Evolutionary conservation across 1,140 invertebrate genomes (phyloP), one percentile per base, ranked within the genome.

Genomic region (Spodoptera frugiperda): DNA sequence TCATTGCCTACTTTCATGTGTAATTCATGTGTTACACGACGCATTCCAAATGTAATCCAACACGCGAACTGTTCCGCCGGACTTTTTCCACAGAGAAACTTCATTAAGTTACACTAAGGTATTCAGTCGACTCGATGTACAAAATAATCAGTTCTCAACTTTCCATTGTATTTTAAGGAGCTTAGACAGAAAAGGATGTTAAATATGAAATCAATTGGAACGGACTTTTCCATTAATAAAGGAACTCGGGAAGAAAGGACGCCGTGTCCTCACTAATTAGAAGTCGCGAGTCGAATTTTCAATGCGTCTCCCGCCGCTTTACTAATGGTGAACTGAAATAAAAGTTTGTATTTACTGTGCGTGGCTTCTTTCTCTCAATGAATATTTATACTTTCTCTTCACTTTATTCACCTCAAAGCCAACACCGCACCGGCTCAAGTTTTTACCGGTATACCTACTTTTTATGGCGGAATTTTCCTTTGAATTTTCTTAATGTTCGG

Each of bases 331-430:
- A 81, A 89, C 82, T 90, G 84, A 89, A 92, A 92, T 91, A 92
- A 93, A 93, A 92, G 90, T 92, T 93, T 93, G 89, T 92, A 91
- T 92, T 92, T 93, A 91, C 87, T 89, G 87, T 92, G 89, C 89
- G 89, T 92, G 84, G 85, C 83, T 82, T 88, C 85, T 85, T 87
- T 79, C 84, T 83, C 61, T 73, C 82, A 88, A 92, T 92, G 89
- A 93, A 93, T 93, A 91, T 93, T 92, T 92, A 93, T 92, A 87
- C 82, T 84, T 86, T 86, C 78, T 82, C 81, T 91, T 84, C 81
- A 84, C 87, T 81, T 89, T 91, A 87, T 89, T 91, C 86, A 91
- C 85, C 89, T 89, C 85, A 86, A 86, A 87, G 85, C 82, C 80
- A 81, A 82, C 76, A 57, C 30, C 49, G 59, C 72, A 65, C 30